Evolutionary conservation across 2,888 invertebrate species (phyloP).

Genomic region (Lithophane leautieri): DNA sequence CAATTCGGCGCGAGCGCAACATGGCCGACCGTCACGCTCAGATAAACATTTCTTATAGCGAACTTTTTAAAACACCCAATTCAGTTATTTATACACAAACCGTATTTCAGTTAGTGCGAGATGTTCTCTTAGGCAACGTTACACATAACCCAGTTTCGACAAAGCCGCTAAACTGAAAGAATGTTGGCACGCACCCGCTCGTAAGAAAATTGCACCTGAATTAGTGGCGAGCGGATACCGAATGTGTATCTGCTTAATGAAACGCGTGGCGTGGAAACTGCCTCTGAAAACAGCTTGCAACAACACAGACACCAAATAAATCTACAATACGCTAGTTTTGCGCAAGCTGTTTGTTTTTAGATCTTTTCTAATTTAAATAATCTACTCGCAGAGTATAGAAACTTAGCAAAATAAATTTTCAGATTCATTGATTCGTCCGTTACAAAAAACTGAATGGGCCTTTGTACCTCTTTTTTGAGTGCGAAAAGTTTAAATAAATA

Average conservation of each 20-base stretch:
- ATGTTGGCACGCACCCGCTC: conserved; percentile 33
- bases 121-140: conserved; percentile 37
- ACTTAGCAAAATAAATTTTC: conserved; percentile 22
- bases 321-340: conserved; percentile 30
- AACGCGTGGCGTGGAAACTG: conserved; percentile 35
- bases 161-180: conserved; percentile 29
- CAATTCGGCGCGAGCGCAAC: conserved; percentile 88
- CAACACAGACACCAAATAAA: conserved; percentile 45
- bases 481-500: no score
- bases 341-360: conserved; percentile 37
- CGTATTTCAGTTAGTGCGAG: conserved; percentile 43
- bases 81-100: conserved; percentile 58
- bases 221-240: conserved; percentile 30
- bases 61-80: conserved; percentile 61
- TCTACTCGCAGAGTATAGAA: conserved; percentile 15
- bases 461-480: no score
- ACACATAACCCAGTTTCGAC: conserved; percentile 42
- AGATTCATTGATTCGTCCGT: conserved; percentile 39
- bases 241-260: conserved; percentile 47
- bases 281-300: conserved; percentile 32
- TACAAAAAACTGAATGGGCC: conserved; percentile 44
- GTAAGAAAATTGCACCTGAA: conserved; percentile 42
- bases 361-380: conserved; percentile 52
- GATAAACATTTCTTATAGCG: conserved; percentile 66
- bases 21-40: conserved; percentile 78